These are phyloP conservation scores for Physocephala rufipes DNA, from an alignment of 2,888 invertebrate species.

Conservation along the genomic window DNA sequence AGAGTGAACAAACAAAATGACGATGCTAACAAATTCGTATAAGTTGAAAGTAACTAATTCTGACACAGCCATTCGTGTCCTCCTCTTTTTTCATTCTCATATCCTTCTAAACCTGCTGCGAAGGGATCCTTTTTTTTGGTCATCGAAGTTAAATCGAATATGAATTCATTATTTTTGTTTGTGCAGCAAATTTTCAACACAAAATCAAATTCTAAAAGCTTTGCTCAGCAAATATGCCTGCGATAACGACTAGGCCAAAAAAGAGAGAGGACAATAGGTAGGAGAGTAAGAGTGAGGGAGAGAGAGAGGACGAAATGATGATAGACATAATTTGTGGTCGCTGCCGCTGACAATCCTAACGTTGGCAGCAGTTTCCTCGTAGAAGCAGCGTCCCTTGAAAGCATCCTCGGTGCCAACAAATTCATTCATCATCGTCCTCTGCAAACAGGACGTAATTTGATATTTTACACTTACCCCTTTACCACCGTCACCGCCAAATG, in stretches of 20 bases:
- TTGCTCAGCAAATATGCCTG: slow-evolving; percentile 17
- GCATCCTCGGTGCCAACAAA: slow-evolving; percentile 1
- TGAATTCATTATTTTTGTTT: slow-evolving; percentile 39
- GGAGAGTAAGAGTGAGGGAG: too few relatives aligned
- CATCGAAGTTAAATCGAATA: too few relatives aligned
- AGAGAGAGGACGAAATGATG: too few relatives aligned
- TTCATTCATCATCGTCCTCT: slow-evolving; percentile 32
- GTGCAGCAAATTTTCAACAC: slow-evolving; percentile 36
- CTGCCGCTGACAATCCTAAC: background rate
- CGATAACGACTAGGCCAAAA: too few relatives aligned
- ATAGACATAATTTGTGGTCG: background rate
- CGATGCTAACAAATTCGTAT: too few relatives aligned
- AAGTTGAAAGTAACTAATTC: too few relatives aligned
- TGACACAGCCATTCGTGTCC: too few relatives aligned
- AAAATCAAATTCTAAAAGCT: slow-evolving; percentile 39
- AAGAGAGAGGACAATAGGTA: too few relatives aligned
- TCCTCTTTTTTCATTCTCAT: too few relatives aligned
- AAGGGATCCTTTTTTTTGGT: slow-evolving; percentile 2
- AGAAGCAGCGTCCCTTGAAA: background rate
- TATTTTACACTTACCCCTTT: slow-evolving; percentile 21
- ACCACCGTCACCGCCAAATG: too few relatives aligned
- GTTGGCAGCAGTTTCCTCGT: background rate
- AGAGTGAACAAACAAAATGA: too few relatives aligned
- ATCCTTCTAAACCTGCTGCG: too few relatives aligned
- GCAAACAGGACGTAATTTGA: slow-evolving; percentile 25